Evolutionary conservation across 2,797 vertebrate genomes (phyloP).

Genomic region (Melanotaenia boesemani): DNA sequence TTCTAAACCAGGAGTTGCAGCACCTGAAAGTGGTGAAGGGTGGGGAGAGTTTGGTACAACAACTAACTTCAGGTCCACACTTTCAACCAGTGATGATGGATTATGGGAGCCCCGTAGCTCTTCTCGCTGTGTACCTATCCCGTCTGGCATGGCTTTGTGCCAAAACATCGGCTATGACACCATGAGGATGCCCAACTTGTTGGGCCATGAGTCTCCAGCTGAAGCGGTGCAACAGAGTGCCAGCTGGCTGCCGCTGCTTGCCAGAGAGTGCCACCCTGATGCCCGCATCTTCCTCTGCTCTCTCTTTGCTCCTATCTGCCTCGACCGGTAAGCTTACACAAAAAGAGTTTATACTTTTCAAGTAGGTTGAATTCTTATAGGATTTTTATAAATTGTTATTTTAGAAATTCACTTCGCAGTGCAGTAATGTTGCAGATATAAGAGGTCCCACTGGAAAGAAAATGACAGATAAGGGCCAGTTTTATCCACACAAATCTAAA

Average conservation of each 20-base stretch:
- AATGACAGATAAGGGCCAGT: background rate
- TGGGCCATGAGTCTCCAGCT: conserved; percentile 86
- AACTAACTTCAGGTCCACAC: conserved; percentile 37
- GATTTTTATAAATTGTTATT: background rate
- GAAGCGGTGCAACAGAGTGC: conserved; percentile 89
- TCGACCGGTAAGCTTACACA: conserved; percentile 85
- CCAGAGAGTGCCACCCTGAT: conserved; percentile 87
- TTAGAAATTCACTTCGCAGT: background rate
- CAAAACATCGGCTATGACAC: conserved; percentile 87
- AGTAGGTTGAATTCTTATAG: conserved; percentile 1
- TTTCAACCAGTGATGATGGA: conserved; percentile 55
- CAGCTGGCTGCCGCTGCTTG: conserved; percentile 89
- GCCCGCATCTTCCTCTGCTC: conserved; percentile 90
- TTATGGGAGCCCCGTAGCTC: conserved; percentile 82
- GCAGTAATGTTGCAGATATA: background rate
- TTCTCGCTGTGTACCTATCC: conserved; percentile 83
- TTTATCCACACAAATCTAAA: background rate
- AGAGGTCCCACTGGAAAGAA: background rate
- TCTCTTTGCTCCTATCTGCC: conserved; percentile 88
- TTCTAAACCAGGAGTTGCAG: conserved; percentile 30
- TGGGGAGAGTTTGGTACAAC: conserved; percentile 38
- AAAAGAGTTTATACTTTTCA: background rate
- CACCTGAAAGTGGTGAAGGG: conserved; percentile 20
- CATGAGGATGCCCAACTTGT: conserved; percentile 89
- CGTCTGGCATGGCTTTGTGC: conserved; percentile 85